These are phyloP conservation scores for Physocephala rufipes DNA, from an alignment of 2,888 invertebrate genomes.

Conservation along the genomic window DNA sequence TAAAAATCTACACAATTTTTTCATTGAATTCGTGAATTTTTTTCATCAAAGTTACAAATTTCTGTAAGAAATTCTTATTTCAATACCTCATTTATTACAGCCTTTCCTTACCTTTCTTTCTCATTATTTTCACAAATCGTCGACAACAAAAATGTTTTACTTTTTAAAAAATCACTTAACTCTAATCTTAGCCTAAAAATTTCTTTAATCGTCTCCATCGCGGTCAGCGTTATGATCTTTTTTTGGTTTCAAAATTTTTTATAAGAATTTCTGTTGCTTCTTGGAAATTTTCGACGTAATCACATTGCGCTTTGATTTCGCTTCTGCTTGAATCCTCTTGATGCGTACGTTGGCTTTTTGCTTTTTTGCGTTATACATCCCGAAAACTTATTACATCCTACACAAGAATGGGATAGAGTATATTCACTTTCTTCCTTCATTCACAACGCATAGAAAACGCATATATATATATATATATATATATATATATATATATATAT, in stretches of 20 bases:
- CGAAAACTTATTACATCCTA: constrained; percentile 32
- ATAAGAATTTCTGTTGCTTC: constrained; percentile 36
- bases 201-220: constrained; percentile 5
- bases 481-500: too few species aligned
- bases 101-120: too few species aligned
- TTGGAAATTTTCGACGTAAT: constrained; percentile 48
- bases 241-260: constrained; percentile 36
- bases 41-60: not conserved
- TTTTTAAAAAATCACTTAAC: constrained; percentile 6
- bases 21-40: not conserved
- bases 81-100: too few species aligned
- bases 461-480: too few species aligned
- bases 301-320: constrained; percentile 66
- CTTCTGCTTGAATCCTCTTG: constrained; percentile 41
- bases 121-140: not conserved
- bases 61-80: not conserved
- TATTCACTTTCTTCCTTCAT: too few species aligned
- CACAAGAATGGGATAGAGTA: too few species aligned
- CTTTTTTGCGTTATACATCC: constrained; percentile 27
- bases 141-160: too few species aligned
- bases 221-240: constrained; percentile 20
- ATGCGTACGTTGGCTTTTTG: too few species aligned
- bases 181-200: not conserved
- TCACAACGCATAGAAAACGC: too few species aligned
- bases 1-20: too few species aligned